A percentile compares a stretch with the other conserved stretches of the same genome.
These are phyloP conservation scores for Caenorhabditis japonica DNA, from an alignment of 2,888 invertebrate species.

Conservation along the genomic window DNA sequence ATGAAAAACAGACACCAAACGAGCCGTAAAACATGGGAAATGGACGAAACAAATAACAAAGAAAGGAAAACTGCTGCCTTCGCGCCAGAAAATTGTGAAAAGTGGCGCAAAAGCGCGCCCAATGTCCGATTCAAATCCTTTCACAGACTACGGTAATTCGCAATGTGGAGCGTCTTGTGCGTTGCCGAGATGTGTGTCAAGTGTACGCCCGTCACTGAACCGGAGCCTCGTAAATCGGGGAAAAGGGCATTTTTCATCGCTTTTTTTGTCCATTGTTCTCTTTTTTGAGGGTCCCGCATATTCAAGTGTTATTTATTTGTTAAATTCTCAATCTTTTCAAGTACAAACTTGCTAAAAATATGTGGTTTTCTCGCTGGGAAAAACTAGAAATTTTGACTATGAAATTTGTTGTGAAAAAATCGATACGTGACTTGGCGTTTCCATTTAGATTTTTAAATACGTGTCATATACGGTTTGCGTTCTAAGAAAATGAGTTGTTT, in stretches of 20 bases:
- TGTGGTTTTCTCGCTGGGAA: not conserved
- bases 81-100: slow-evolving; percentile 19
- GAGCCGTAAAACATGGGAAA: no score
- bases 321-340: not conserved
- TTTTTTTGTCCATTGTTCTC: slow-evolving; percentile 15
- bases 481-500: no score
- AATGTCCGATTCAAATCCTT: slow-evolving; percentile 19
- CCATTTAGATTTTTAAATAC: no score
- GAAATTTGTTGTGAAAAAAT: no score
- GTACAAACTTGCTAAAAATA: not conserved
- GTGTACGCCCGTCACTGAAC: slow-evolving; percentile 44
- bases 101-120: slow-evolving; percentile 21
- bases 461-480: no score
- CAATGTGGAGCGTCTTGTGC: slow-evolving; percentile 40
- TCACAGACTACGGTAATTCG: slow-evolving; percentile 16
- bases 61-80: slow-evolving; percentile 5
- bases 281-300: slow-evolving; percentile 19
- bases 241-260: slow-evolving; percentile 5
- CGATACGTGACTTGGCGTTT: no score
- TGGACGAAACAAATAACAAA: no score
- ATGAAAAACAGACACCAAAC: no score
- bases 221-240: slow-evolving; percentile 41
- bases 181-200: slow-evolving; percentile 20
- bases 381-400: not conserved
- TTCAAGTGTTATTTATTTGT: not conserved